Base-by-base conservation (phyloP, 2,113 vertebrate genomes). In the Lethenteron reissneri region DNA sequence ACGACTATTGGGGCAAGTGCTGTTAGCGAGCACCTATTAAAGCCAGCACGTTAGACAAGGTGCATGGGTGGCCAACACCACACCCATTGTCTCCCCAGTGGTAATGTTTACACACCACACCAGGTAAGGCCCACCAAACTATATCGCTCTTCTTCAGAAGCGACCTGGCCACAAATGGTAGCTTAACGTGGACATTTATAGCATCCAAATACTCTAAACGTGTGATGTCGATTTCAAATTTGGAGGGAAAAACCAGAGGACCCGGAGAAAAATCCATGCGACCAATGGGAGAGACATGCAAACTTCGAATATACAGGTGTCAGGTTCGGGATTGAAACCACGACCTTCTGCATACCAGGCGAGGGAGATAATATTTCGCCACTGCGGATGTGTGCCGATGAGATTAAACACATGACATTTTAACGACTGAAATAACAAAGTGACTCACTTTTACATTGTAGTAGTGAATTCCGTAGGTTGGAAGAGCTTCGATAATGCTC, bases 401-500 rank as follows among this genome's bases (percentile, higher is more conserved):
- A 72, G 58, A 9, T 9, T 56, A 69, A 72, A 17, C 11, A 17
- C 17, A 11, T 12, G 19, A 12, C 21, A 10, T 14, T n/a, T 19
- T 3, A 15, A 56, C 41, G 12, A 13, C 9, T 13, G 12, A 10
- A 17, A 41, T 69, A 13, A 14, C 14, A 41, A 5, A 15, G 60
- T 71, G 76, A 79, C 85, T 73, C 82, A 99, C 94, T 89, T 99
- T 99, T 56, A 99, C 92, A 76, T 91, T 89, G 0, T 90, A 99
- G 76, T 99, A 99, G 83, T 99, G 94, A 57, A 99, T 91, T 60
- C 94, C 94, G 6, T 99, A 99, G 11, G 94, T 99, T 57, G 92
- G 89, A 75, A 95, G 81, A 9, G 90, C 89, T 76, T 99, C 92
- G 79, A 95, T 89, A 70, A 99, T 83, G 70, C 91, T 95, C 89